phyloP scores from a whole-genome alignment of 2,888 invertebrate genomes.

The Pilophorus perplexus region DNA sequence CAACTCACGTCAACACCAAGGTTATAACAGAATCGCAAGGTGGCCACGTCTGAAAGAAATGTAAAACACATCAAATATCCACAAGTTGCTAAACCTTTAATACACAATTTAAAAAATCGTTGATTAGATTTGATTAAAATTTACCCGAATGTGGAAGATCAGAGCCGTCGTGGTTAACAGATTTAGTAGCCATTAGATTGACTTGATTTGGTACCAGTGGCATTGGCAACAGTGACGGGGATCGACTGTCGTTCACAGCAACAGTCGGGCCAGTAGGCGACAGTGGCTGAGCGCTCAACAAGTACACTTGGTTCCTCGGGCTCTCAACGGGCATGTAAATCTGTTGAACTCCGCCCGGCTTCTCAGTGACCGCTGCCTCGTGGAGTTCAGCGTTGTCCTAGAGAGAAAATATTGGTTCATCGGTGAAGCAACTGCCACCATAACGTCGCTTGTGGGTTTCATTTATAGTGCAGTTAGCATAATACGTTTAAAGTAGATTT shows the following conservation, averaged over 20 bases:
- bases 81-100: too few species aligned
- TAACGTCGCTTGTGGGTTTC: too few species aligned
- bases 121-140: too few species aligned
- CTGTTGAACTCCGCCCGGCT: not conserved
- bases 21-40: slow-evolving; percentile 65
- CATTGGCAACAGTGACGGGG: slow-evolving; percentile 25
- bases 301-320: slow-evolving; percentile 12
- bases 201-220: not conserved
- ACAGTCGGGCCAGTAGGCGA: not conserved
- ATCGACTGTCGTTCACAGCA: not conserved
- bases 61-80: not conserved
- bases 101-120: not conserved
- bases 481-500: too few species aligned
- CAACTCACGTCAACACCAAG: slow-evolving; percentile 59
- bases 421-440: too few species aligned
- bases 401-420: too few species aligned
- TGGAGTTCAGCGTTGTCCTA: too few species aligned
- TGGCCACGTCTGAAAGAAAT: slow-evolving; percentile 39
- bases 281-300: slow-evolving; percentile 1
- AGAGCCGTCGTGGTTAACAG: slow-evolving; percentile 57
- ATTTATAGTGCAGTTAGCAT: too few species aligned
- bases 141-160: slow-evolving; percentile 61
- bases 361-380: not conserved
- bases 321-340: slow-evolving; percentile 27
- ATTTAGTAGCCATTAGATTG: slow-evolving; percentile 51